Percentiles rank a stretch among this genome's conserved stretches.
phyloP scores from a whole-genome alignment of 2,113 vertebrate species.

The Ctenomys sociabilis region DNA sequence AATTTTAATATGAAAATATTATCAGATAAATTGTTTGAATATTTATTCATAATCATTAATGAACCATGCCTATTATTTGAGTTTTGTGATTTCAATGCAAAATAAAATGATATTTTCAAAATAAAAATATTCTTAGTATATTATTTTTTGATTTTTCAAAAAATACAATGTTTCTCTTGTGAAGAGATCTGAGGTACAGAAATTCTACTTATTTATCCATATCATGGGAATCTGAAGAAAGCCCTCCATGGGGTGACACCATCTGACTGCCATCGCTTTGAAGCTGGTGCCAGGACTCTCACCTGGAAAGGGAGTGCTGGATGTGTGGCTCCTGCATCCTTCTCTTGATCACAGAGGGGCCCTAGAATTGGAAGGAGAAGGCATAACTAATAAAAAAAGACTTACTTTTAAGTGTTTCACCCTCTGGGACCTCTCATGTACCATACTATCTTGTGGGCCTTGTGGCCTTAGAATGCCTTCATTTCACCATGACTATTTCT shows the following conservation, averaged over 20 bases:
- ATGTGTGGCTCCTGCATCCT: background rate
- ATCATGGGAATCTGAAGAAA: background rate
- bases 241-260: background rate
- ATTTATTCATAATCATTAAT: background rate
- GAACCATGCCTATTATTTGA: background rate
- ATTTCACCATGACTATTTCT: background rate
- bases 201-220: background rate
- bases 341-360: background rate
- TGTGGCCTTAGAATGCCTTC: background rate
- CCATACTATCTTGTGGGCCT: background rate
- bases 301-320: background rate
- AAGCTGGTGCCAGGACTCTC: background rate
- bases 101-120: background rate
- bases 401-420: background rate
- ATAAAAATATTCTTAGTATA: background rate
- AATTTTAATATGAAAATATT: background rate
- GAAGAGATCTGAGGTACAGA: background rate
- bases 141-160: background rate
- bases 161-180: background rate
- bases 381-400: background rate
- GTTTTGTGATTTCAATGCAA: background rate
- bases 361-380: background rate
- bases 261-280: background rate
- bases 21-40: background rate
- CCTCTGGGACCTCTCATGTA: background rate